Percentiles rank a stretch among this genome's conserved stretches.
Evolutionary conservation across 2,888 invertebrate species (phyloP).

Genomic region (Steinernema hermaphroditum): DNA sequence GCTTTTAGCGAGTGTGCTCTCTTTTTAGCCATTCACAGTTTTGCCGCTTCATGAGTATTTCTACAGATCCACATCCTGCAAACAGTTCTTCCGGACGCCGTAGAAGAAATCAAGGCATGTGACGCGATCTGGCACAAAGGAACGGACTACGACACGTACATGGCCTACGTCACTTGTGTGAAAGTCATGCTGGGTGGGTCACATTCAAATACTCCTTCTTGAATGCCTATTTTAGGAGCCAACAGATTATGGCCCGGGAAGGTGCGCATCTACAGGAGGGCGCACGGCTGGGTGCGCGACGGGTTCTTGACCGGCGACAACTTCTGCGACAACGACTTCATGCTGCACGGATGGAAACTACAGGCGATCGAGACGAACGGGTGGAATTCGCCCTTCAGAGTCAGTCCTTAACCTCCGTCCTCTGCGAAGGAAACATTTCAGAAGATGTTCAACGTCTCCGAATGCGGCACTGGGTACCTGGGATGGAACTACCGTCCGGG

Average conservation of each 20-base stretch:
- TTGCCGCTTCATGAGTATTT: too few relatives aligned
- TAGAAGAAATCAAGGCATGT: slow-evolving; percentile 51
- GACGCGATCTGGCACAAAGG: slow-evolving; percentile 36
- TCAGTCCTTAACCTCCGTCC: background rate
- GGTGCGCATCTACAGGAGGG: slow-evolving; percentile 37
- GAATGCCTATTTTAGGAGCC: slow-evolving; percentile 32
- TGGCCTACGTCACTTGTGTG: slow-evolving; percentile 33
- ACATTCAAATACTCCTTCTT: background rate
- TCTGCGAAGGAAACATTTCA: background rate
- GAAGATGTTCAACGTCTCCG: slow-evolving; percentile 41
- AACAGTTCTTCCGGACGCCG: slow-evolving; percentile 32
- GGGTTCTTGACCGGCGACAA: slow-evolving; percentile 43
- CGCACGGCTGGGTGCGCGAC: slow-evolving; percentile 46
- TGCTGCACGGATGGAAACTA: slow-evolving; percentile 48
- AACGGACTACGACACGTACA: slow-evolving; percentile 35
- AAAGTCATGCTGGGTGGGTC: slow-evolving; percentile 26
- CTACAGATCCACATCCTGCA: slow-evolving; percentile 31
- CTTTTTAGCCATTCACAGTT: too few relatives aligned
- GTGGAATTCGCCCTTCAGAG: slow-evolving; percentile 44
- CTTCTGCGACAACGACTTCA: slow-evolving; percentile 41
- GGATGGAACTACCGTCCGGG: slow-evolving; percentile 45
- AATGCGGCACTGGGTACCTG: slow-evolving; percentile 41
- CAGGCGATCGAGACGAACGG: slow-evolving; percentile 37
- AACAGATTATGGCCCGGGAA: slow-evolving; percentile 40
- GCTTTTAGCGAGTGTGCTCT: too few relatives aligned